Evolutionary conservation across 2,113 vertebrate species (phyloP), one percentile per base, ranked within the genome.

Genomic region (Pithys albifrons): DNA sequence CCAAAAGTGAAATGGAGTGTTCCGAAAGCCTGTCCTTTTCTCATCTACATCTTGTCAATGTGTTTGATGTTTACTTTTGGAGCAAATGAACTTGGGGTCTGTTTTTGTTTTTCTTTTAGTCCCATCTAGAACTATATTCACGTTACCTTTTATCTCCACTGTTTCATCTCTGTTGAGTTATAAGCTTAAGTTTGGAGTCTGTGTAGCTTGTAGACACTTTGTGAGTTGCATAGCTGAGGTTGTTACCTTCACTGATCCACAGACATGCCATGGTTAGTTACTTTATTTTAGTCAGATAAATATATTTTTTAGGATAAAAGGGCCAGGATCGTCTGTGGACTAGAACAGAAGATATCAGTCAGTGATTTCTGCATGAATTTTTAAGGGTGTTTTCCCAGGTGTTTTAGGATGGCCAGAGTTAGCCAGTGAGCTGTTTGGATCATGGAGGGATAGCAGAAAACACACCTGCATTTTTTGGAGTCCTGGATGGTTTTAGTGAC

Each of bases 271-370:
- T 28, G 19, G 23, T 78, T 57, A 45, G 5, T 90, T 74, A 58
- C 31, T 57, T 70, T 45, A 20, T 45, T 87, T 54, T 49, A 35
- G 15, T 58, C 28, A 64, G 8, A 14, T 13, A 4, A 62, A 19
- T n/a, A 1, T 78, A 18, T 49, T 88, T 92, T 92, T 75, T 67
- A 55, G 79, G 20, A 54, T 6, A 27, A 54, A 73, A 88, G 14
- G 18, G 12, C 7, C 6, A 55, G 37, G 0, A 1, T 45, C 2
- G 0, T 48, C 45, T 51, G 28, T 39, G 41, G 37, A 25, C 23
- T 66, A 20, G 45, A 93, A 49, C 10, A 59, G 37, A 81, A 57
- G 52, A 14, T 58, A 52, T 2, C 11, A 33, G 5, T 78, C 18
- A 48, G 16, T 43, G 19, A 82, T 88, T 80, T 81, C 29, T 8